These are phyloP conservation scores for Euzophera pinguis DNA, from an alignment of 2,888 invertebrate genomes.

Conservation along the genomic window DNA sequence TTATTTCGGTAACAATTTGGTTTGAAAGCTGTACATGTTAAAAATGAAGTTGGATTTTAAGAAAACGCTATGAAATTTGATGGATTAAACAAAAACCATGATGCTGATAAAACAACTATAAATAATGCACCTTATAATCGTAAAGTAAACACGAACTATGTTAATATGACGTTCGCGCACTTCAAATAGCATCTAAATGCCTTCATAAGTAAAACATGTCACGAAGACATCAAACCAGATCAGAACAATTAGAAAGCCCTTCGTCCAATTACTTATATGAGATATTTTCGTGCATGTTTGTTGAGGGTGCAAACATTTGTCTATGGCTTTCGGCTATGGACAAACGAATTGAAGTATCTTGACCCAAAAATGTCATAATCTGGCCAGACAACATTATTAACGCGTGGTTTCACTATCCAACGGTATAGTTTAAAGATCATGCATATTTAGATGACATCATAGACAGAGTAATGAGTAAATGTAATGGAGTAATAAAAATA, in stretches of 20 bases:
- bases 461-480: no score
- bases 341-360: slow-evolving; percentile 9
- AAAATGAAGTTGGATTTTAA: background rate
- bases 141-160: background rate
- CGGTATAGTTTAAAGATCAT: slow-evolving; percentile 1
- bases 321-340: slow-evolving; percentile 8
- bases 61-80: background rate
- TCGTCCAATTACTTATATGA: slow-evolving; percentile 38
- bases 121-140: background rate
- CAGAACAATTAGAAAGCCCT: slow-evolving; percentile 52
- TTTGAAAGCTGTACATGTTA: background rate
- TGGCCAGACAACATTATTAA: slow-evolving; percentile 6
- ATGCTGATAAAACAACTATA: background rate
- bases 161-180: background rate
- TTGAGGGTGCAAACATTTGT: slow-evolving; percentile 16
- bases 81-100: background rate
- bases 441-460: background rate
- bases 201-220: slow-evolving; percentile 17
- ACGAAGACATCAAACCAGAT: slow-evolving; percentile 31
- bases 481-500: no score
- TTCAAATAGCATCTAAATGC: background rate
- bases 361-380: slow-evolving; percentile 1
- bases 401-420: background rate
- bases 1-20: slow-evolving; percentile 24
- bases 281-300: slow-evolving; percentile 46